Conservation (phyloP, 1,140 invertebrate genomes). For the Pachypeltis micranthus region DNA sequence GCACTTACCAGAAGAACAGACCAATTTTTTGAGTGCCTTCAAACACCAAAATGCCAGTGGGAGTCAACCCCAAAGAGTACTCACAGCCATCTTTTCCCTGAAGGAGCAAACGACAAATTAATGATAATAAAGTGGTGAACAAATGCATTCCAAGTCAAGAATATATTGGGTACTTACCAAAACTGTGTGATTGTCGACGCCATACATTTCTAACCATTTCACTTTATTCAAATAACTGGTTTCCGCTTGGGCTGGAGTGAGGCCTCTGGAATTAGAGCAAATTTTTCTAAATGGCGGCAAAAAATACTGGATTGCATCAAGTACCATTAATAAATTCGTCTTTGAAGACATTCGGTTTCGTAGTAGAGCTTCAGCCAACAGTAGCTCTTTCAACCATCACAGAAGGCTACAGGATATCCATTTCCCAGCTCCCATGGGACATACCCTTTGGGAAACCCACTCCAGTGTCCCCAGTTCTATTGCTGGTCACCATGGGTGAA, state of each 20-base stretch:
- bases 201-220: slow-evolving; percentile 94
- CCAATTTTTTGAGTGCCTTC: slow-evolving; percentile 93
- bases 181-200: slow-evolving; percentile 90
- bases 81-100: slow-evolving; percentile 90
- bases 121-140: not conserved
- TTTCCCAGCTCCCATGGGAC: too few species aligned
- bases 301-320: too few species aligned
- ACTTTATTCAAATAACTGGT: slow-evolving; percentile 84
- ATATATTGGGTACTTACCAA: slow-evolving; percentile 39
- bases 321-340: too few species aligned
- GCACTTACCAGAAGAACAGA: slow-evolving; percentile 82
- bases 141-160: not conserved
- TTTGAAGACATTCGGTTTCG: too few species aligned
- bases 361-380: too few species aligned
- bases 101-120: slow-evolving; percentile 34
- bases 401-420: too few species aligned
- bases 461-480: too few species aligned
- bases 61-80: slow-evolving; percentile 93
- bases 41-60: slow-evolving; percentile 93
- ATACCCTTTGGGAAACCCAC: too few species aligned
- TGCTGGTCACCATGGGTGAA: too few species aligned
- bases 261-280: slow-evolving; percentile 50
- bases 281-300: too few species aligned
- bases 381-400: too few species aligned
- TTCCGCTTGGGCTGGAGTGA: slow-evolving; percentile 84